A percentile compares a stretch with the other conserved stretches of the same genome.
These are phyloP conservation scores for Apomyelois bistriatella DNA, from an alignment of 2,888 invertebrate species.

Conservation along the genomic window DNA sequence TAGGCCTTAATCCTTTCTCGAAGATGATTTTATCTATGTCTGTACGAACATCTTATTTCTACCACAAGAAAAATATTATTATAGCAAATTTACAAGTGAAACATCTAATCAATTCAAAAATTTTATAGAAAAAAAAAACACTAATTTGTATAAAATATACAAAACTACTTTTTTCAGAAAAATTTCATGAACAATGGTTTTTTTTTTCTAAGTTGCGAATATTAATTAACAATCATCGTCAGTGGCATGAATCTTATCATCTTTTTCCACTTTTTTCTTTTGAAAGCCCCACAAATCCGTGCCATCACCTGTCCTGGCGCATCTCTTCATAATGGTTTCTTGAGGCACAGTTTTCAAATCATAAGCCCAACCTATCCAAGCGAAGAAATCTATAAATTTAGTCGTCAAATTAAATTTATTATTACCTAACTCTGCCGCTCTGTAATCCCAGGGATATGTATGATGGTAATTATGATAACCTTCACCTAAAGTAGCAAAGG, in stretches of 20 bases:
- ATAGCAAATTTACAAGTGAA: too few species aligned
- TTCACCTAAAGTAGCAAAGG: slow-evolving; percentile 39
- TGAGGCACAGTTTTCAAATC: slow-evolving; percentile 40
- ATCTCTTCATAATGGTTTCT: slow-evolving; percentile 31
- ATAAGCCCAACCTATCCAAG: slow-evolving; percentile 50
- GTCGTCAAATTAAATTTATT: slow-evolving; percentile 41
- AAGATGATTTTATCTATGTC: too few species aligned
- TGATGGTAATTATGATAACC: slow-evolving; percentile 57
- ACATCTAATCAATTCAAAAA: too few species aligned
- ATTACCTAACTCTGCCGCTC: slow-evolving; percentile 49
- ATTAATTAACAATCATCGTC: background rate
- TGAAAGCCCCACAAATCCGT: slow-evolving; percentile 34
- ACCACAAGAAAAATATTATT: too few species aligned
- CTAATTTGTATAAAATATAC: too few species aligned
- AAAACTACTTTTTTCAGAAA: too few species aligned
- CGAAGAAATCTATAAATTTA: slow-evolving; percentile 46
- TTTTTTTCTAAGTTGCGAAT: background rate
- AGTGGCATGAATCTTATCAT: slow-evolving; percentile 12
- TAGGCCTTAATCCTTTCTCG: too few species aligned
- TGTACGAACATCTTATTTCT: too few species aligned
- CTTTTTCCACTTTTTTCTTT: slow-evolving; percentile 20
- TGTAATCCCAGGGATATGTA: slow-evolving; percentile 50
- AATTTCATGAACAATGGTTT: background rate
- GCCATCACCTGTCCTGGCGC: slow-evolving; percentile 40
- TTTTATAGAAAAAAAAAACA: too few species aligned